A percentile compares a stretch with the other conserved stretches of the same genome.
These are phyloP conservation scores for Pseudomyrmex dendroicus DNA, from an alignment of 1,140 invertebrate species.

Conservation along the genomic window DNA sequence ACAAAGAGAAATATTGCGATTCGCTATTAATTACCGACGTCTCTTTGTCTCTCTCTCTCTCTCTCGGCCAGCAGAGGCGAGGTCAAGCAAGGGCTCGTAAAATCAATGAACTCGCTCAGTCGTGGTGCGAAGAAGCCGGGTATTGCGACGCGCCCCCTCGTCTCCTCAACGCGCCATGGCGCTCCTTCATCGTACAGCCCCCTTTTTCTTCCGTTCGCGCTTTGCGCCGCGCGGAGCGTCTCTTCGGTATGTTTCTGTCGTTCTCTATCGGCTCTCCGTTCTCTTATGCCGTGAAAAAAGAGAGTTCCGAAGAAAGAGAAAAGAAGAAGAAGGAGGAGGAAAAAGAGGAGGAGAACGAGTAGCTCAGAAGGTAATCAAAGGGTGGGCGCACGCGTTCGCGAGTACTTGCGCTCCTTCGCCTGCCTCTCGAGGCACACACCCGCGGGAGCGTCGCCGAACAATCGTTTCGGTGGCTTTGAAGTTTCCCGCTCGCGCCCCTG, in stretches of 20 bases:
- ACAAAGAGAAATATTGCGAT: neutral
- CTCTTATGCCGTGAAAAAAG: constrained; percentile 2
- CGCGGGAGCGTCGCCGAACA: constrained; percentile 75
- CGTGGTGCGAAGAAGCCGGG: neutral
- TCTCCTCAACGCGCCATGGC: neutral
- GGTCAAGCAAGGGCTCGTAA: constrained; percentile 28
- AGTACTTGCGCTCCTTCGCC: constrained; percentile 69
- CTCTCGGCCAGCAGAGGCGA: neutral
- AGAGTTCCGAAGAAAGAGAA: constrained; percentile 39
- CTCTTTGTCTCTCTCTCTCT: neutral
- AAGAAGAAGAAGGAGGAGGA: constrained; percentile 46
- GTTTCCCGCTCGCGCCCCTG: constrained; percentile 60
- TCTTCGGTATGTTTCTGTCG: neutral
- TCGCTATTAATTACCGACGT: constrained; percentile 29
- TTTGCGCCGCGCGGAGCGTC: neutral
- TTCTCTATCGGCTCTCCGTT: constrained; percentile 10
- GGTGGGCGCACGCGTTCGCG: constrained; percentile 72
- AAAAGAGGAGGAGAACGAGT: constrained; percentile 38
- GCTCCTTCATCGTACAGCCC: constrained; percentile 10
- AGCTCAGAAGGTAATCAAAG: constrained; percentile 77
- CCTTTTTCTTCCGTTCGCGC: constrained; percentile 14
- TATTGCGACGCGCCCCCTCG: neutral
- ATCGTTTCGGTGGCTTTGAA: constrained; percentile 80
- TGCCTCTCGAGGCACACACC: constrained; percentile 68
- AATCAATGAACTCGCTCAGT: constrained; percentile 42